A percentile compares a stretch with the other conserved stretches of the same genome.
These are phyloP conservation scores for Syngnathus floridae DNA, from an alignment of 2,113 vertebrate species.

Conservation along the genomic window DNA sequence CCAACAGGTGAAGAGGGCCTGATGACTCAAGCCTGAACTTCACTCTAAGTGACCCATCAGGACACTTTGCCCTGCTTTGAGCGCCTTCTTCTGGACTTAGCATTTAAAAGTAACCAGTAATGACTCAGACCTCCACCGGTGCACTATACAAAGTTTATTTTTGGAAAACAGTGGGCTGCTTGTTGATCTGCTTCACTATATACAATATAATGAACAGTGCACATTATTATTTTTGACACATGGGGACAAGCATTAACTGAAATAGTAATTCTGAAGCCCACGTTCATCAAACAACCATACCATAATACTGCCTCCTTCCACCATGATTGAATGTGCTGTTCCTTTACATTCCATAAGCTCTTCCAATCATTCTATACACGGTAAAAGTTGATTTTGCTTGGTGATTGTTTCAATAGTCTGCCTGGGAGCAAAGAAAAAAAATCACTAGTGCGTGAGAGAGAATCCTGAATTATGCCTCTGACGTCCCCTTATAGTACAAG, in stretches of 20 bases:
- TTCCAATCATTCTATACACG: too few species aligned
- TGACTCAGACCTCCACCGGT: conserved; percentile 39
- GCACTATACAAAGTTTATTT: conserved; percentile 14
- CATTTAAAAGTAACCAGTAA: conserved; percentile 36
- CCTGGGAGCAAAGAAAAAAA: too few species aligned
- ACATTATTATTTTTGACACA: conserved; percentile 10
- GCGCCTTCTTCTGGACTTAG: conserved; percentile 37
- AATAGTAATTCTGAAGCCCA: too few species aligned
- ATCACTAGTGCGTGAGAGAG: not conserved
- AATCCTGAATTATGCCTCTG: not conserved
- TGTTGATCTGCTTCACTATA: conserved; percentile 17
- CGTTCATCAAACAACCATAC: not conserved
- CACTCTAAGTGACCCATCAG: conserved; percentile 13
- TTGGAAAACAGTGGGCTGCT: conserved; percentile 23
- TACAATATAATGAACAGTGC: not conserved
- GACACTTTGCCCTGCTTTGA: conserved; percentile 27
- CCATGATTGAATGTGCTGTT: too few species aligned
- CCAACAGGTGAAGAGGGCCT: conserved; percentile 24
- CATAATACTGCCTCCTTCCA: too few species aligned
- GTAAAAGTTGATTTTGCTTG: too few species aligned
- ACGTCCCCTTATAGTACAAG: not conserved
- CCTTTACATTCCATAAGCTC: too few species aligned
- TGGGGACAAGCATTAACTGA: not conserved
- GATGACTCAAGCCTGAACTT: conserved; percentile 49
- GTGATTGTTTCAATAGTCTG: too few species aligned